Conservation (phyloP, 1,140 invertebrate species). For the Euura saliciscinereae region DNA sequence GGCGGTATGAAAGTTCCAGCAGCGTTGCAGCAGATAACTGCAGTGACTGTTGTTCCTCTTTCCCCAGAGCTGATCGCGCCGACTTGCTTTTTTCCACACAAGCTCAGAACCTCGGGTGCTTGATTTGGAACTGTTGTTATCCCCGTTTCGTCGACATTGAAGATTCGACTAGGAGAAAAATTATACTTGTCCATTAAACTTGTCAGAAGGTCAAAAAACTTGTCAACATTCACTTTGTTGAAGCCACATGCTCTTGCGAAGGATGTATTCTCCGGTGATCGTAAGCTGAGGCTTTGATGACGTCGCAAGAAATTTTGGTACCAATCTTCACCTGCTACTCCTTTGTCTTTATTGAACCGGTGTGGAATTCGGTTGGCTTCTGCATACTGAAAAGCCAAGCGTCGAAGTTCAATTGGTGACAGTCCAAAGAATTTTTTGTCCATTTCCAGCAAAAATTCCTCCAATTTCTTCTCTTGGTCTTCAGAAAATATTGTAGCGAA, state of each 20-base stretch:
- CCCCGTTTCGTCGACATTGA: slow-evolving; percentile 44
- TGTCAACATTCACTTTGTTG: slow-evolving; percentile 36
- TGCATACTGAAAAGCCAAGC: too few relatives aligned
- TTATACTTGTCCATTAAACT: slow-evolving; percentile 28
- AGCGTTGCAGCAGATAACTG: slow-evolving; percentile 41
- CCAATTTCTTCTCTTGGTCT: too few relatives aligned
- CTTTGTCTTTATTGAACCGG: too few relatives aligned
- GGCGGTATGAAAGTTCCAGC: slow-evolving; percentile 42
- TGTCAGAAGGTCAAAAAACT: slow-evolving; percentile 43
- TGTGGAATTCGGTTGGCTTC: too few relatives aligned
- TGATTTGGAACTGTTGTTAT: slow-evolving; percentile 35
- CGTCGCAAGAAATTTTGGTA: slow-evolving; percentile 32
- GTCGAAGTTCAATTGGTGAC: too few relatives aligned
- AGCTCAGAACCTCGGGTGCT: slow-evolving; percentile 36
- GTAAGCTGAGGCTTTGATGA: slow-evolving; percentile 31
- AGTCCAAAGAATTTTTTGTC: too few relatives aligned
- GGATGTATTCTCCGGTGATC: slow-evolving; percentile 33
- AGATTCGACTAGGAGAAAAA: slow-evolving; percentile 31
- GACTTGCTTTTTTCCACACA: slow-evolving; percentile 43
- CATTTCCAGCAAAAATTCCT: too few relatives aligned
- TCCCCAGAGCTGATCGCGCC: slow-evolving; percentile 37
- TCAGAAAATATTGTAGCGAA: too few relatives aligned
- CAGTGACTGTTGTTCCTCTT: slow-evolving; percentile 40
- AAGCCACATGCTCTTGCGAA: slow-evolving; percentile 38
- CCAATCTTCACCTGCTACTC: slow-evolving; percentile 23